Evolutionary conservation across 2,888 invertebrate genomes (phyloP), one percentile per base, ranked within the genome.

Genomic region (Phortica magna): DNA sequence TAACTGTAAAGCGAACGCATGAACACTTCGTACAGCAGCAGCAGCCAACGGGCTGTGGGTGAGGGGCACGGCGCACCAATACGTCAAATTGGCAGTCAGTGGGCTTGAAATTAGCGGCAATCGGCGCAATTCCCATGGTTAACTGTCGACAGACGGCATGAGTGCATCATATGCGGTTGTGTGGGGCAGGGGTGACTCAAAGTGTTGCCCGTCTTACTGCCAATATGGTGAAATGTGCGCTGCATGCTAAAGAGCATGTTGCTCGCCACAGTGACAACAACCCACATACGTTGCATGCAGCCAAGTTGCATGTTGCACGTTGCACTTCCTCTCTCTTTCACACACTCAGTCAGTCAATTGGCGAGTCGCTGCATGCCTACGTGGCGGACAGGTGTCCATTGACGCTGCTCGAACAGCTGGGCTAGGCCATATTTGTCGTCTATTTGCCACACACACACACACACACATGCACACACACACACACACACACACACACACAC

Each of bases 161-260:
- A 31, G 78, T 70, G 77, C 64, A 41, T 59, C 65, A 71, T 17
- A 17, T 81, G 79, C 83, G 83, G 80, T 5, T 2, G 31, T 2
- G 31, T 1, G 31, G 31, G 31, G 31, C 31, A 31, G 3, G 31
- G 31, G 31, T n/a, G n/a, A n/a, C n/a, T n/a, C 31, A 31, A 1
- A 17, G 61, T 4, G 22, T 61, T 73, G 41, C 14, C 22, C 73
- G 55, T 61, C 65, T 67, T 61, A 19, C 59, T 53, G 39, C 14
- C 64, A 19, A 31, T 2, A 14, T 80, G 80, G 61, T 76, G 75
- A 75, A 73, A 80, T 81, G 78, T 83, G 84, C 81, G 81, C 82
- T 90, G 89, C 90, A 90, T 89, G 88, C 89, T 87, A 87, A 90
- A 81, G 83, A 84, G 83, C 79, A 83, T 81, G 64, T 64, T 39